These are phyloP conservation scores for Oophaga sylvatica DNA, from an alignment of 2,797 vertebrate species.

Conservation along the genomic window DNA sequence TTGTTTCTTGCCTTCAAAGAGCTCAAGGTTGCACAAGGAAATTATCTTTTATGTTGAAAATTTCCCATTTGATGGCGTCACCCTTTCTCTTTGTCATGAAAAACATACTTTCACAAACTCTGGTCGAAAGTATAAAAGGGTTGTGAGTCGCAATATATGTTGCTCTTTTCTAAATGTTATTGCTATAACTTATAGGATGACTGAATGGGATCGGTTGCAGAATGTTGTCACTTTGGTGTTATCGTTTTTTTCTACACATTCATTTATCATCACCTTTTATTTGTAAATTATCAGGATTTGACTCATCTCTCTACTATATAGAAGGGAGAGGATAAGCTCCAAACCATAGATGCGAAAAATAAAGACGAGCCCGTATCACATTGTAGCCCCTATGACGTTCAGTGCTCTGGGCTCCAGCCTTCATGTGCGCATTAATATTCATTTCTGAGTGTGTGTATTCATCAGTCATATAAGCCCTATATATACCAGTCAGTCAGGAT, in stretches of 20 bases:
- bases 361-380: neutral
- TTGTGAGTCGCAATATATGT: no score
- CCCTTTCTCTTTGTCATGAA: no score
- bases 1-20: no score
- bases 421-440: neutral
- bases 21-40: no score
- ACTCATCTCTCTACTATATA: neutral
- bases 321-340: neutral
- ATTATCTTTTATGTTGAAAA: no score
- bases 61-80: no score
- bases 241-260: neutral
- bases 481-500: slow-evolving; percentile 55
- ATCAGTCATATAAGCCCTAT: slow-evolving; percentile 47
- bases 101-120: no score
- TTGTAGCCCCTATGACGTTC: neutral
- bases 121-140: no score
- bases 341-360: neutral
- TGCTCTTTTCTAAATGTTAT: no score
- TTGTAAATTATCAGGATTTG: no score
- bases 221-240: neutral
- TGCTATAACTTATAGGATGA: neutral
- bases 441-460: slow-evolving; percentile 36
- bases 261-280: neutral
- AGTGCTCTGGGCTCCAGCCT: neutral
- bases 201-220: neutral